Evolutionary conservation across 1,140 invertebrate species (phyloP), one percentile per base, ranked within the genome.

Genomic region (Probaryconus sp.): DNA sequence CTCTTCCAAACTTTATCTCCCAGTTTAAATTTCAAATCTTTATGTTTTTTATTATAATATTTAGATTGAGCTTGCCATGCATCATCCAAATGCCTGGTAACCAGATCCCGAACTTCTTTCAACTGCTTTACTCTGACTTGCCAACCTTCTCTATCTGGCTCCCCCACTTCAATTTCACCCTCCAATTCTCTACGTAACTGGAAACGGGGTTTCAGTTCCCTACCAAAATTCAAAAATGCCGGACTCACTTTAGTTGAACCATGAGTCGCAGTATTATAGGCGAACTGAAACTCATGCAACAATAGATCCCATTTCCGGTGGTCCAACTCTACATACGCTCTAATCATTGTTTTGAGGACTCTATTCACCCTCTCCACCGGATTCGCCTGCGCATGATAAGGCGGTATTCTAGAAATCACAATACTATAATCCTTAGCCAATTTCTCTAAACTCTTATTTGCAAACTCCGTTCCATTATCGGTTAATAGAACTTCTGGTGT

Each of bases 351-450:
- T 53, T 89, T 88, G 0, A 89, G 13, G 13, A 84, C 83, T 10
- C 82, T 37, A 53, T 89, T 89, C 5, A 82, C 81, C 5, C 87
- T 53, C 67, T 89, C 88, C 0, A 82, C 81, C 0, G 80, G 81
- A 45, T 89, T 88, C 0, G 82, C 70, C 40, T 84, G 77, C 1
- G 85, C 77, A 53, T 87, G 85, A 58, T 89, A 88, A 0, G 77
- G 17, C 0, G 81, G 78, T 2, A 68, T 79, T 3, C 77, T 76
- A 0, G 20, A 24, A 37, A 85, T 82, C 13, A 72, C 45, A 2
- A 80, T 56, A 5, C 77, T 73, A 37, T 77, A 71, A 3, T 64
- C 30, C 7, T 68, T 20, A 1, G 58, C 37, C 7, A 48, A 35
- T 1, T 42, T 9, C 5, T 45, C 10, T 2, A 69, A 6, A 1